Base-by-base conservation (phyloP, 2,113 vertebrate genomes). In the Fulica atra region DNA sequence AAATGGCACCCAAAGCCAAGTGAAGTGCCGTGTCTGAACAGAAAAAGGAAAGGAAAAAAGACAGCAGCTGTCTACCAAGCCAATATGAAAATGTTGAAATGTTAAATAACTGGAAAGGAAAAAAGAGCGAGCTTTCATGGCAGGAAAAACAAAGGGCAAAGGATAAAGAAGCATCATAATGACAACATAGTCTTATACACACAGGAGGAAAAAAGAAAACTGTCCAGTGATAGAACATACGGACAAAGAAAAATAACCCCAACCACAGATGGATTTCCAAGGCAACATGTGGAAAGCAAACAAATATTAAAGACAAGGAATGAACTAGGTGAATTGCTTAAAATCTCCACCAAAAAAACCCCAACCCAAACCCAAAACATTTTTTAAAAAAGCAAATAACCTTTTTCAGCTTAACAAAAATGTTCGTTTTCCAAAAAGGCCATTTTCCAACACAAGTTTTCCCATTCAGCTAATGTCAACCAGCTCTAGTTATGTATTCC, bases 11-110 rank as follows among this genome's bases (percentile, higher is more conserved):
- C 60, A 90, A 92, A 94, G 60, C 38, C 72, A 28, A 57, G 35
- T 24, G 46, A 89, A 92, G 48, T 50, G 84, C 77, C 89, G 71
- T 40, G 77, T 54, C 44, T 78, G 81, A 94, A 72, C 73, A 84
- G n/a, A 95, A 93, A 89, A 40, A 20, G 81, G 20, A 29, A 88
- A 83, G 35, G n/a, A 57, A 90, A 92, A 91, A 84, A 44, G 51
- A 66, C 33, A 86, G 61, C 25, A 85, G 56, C 68, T 84, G 57
- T 78, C 82, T 81, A 78, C 61, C 53, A 93, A 87, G n/a, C 61
- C 63, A 87, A 57, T 54, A 92, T 21, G 40, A 93, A 95, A 94
- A 81, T 56, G 57, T 3, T 91, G 77, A 93, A 95, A 93, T 86
- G 53, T 88, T 93, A 86, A 94, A 81, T 81, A 93, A 84, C 4